Evolutionary conservation across 2,888 invertebrate genomes (phyloP), one percentile per base, ranked within the genome.

Genomic region (Drosophila putrida): DNA sequence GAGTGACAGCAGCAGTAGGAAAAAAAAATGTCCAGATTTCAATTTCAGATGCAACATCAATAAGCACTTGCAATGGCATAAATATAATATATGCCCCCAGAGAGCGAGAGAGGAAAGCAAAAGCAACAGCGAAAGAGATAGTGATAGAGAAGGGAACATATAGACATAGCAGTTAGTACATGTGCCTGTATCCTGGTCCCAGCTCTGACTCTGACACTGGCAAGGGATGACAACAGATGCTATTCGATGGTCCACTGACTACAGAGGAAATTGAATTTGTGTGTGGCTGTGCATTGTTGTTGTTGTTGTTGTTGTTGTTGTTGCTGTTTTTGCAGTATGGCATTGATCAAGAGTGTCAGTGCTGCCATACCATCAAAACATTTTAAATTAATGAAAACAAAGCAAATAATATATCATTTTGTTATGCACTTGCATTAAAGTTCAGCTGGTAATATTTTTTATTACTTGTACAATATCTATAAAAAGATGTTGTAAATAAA

Each of bases 11-110:
- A 31, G 39, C 31, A 62, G 53, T 20, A 49, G 43, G 4, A 67
- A n/a, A 15, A 50, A 47, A 54, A 76, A 78, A 62, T 50, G 57
- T 71, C 20, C 69, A 82, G 83, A 84, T 84, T 84, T 82, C 90
- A 89, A 84, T 84, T 84, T 88, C 86, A 89, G 90, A 84, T 84
- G 86, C 90, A 73, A 85, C 90, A 89, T 88, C 88, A 83, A 83
- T 88, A 89, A 88, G 90, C 83, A 88, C 90, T 89, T 82, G 64
- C 80, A 65, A 71, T 62, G 70, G 73, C 88, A 89, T 88, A 83
- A 88, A 83, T 85, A 89, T 89, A 69, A 85, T 85, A 82, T 78
- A 72, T 59, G 46, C 47, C 61, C 61, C 27, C 31, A 59, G 47
- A 64, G 50, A 49, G 35, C 61, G 31, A 58, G 43, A 60, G 25